Evolutionary conservation across 2,113 vertebrate genomes (phyloP).

Genomic region (Paradisaea rubra): DNA sequence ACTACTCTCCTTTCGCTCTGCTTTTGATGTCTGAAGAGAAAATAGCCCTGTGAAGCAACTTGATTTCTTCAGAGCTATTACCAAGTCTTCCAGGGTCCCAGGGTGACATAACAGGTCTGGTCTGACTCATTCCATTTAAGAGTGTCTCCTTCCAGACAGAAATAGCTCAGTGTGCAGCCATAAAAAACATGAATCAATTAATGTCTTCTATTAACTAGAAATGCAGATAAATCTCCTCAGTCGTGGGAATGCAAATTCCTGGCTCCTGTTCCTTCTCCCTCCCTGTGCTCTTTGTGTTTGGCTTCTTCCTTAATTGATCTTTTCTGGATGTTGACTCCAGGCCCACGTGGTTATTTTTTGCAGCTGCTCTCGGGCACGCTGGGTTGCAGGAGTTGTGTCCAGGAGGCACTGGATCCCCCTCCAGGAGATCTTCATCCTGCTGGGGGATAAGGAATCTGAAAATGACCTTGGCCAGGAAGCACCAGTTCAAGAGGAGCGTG

Average conservation of each 20-base stretch:
- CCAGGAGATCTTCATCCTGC: neutral
- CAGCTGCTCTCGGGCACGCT: neutral
- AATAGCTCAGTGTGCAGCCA: slow-evolving; percentile 40
- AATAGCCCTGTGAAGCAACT: slow-evolving; percentile 22
- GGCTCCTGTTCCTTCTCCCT: neutral
- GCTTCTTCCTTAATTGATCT: neutral
- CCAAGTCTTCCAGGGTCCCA: slow-evolving; percentile 43
- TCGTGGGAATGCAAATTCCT: neutral
- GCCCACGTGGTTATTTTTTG: neutral
- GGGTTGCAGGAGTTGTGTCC: neutral
- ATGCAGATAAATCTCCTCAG: slow-evolving; percentile 19
- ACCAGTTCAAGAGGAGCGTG: neutral
- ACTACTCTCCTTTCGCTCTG: neutral
- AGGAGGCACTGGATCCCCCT: neutral
- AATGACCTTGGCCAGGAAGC: neutral
- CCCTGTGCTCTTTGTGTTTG: neutral
- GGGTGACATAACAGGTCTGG: slow-evolving; percentile 47
- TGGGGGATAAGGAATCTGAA: neutral
- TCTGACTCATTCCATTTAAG: slow-evolving; percentile 49
- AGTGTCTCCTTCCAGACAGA: slow-evolving; percentile 44
- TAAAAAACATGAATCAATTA: slow-evolving; percentile 38
- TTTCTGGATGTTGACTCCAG: neutral
- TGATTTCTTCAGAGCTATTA: slow-evolving; percentile 44
- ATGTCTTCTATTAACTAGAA: slow-evolving; percentile 50
- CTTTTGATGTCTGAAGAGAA: slow-evolving; percentile 52